Base-by-base conservation (phyloP, 1,140 invertebrate genomes). In the Drosophila arawakana region DNA sequence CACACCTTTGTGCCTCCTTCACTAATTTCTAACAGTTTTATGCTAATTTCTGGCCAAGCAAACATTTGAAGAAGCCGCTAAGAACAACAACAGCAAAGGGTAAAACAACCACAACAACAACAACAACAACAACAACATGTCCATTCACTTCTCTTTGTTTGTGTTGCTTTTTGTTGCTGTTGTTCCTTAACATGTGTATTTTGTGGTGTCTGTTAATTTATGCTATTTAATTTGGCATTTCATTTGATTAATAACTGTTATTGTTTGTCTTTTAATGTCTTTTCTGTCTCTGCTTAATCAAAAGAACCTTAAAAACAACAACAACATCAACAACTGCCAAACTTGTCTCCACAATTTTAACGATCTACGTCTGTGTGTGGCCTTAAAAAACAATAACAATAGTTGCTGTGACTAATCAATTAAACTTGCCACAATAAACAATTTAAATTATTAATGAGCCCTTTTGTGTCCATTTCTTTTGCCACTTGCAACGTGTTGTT, bases 21-120 rank as follows among this genome's bases (percentile, higher is more conserved):
- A 66, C 69, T 72, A 62, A 74, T 79, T 80, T 80, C 83, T 88
- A 82, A 83, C 83, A 88, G 69, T 86, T 86, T 77, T 86, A 88
- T 86, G 83, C 80, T 86, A 88, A 86, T 86, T 84, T 80, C 50
- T 57, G 55, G 49, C 47, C 62, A 75, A 71, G 74, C 67, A 63
- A 65, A 58, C 73, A 70, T 70, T 74, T 70, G 72, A 74, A 74
- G 72, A 62, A 70, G 73, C 67, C 73, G 73, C 66, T 61, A 13
- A 49, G 11, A 34, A 44, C 59, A 49, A 52, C 35, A 13, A 30
- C 49, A 52, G 18, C 46, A 1, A 46, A 10, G 5, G 7, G 6
- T 0, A 44, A 1, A 44, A 44, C 11, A 10, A 52, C 30, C 0
- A 52, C 50, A 25, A 52, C 50, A 49, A 52, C 35, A 11, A 44